phyloP scores from a whole-genome alignment of 2,797 vertebrate species.

The Vireo griseus region DNA sequence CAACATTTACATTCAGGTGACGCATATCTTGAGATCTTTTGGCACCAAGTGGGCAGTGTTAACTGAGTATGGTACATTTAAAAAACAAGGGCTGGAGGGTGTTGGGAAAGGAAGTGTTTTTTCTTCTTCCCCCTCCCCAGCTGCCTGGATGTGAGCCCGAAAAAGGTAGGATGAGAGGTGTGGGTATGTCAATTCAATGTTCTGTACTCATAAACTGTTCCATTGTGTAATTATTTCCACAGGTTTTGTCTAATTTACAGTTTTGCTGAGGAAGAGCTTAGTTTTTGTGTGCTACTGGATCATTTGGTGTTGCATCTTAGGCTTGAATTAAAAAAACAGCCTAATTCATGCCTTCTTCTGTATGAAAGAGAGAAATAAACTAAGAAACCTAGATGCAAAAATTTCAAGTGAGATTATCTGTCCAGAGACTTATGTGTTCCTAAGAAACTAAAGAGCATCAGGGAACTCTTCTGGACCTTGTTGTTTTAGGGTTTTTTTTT shows the following conservation, averaged over 20 bases:
- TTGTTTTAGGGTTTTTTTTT: no score
- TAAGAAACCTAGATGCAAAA: not conserved
- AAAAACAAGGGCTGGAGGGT: not conserved
- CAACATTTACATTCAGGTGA: not conserved
- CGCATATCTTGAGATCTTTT: not conserved
- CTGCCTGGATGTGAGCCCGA: not conserved
- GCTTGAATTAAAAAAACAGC: not conserved
- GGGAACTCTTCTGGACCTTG: not conserved
- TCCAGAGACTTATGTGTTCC: not conserved
- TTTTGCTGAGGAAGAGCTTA: not conserved
- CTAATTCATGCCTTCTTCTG: not conserved
- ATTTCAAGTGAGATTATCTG: not conserved
- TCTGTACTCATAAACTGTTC: not conserved
- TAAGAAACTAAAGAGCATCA: not conserved
- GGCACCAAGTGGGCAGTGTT: not conserved
- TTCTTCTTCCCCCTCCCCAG: not conserved
- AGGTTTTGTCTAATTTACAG: not conserved
- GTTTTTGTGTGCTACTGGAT: not conserved
- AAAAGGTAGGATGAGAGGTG: not conserved
- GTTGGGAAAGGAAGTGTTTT: not conserved
- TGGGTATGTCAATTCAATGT: not conserved
- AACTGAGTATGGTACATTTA: not conserved
- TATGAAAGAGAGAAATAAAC: not conserved
- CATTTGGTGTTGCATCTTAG: not conserved
- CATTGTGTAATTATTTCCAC: not conserved